Base-by-base conservation (phyloP, 2,113 vertebrate genomes). In the Syrmaticus mikado region DNA sequence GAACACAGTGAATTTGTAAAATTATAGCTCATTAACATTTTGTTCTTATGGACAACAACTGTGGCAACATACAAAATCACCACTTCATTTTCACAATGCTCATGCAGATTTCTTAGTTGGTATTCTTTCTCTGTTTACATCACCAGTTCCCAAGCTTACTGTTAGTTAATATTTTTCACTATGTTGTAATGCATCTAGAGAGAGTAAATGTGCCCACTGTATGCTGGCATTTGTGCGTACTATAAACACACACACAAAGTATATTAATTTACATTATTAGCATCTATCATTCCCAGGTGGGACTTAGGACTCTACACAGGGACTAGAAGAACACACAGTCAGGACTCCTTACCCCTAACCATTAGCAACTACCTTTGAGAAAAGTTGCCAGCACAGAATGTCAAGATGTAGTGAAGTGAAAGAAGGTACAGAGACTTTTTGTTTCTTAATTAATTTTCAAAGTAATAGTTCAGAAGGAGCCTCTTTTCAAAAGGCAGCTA, bases 1-100 rank as follows among this genome's bases (percentile, higher is more conserved):
- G 68, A 96, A 91, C 72, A 81, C 52, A 89, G 34, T 1, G 18
- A 76, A 71, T 87, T 64, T 84, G 80, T 46, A 91, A 91, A 94
- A 94, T 94, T 80, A 89, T 5, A 89, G 43, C 73, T 87, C 79
- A 84, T 92, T 94, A 97, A 95, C 80, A 92, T 78, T 80, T 85
- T 81, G 61, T 89, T 89, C 91, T 91, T 72, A 83, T 30, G 65
- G 82, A 38, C 85, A 61, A 57, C 62, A 77, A 91, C 52, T 88
- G 72, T 84, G 68, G 65, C 38, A 81, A 82, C 76, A 83, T 21
- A 78, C 38, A 66, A 89, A 87, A 85, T 83, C 68, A 75, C 57
- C 55, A 64, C 75, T 91, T 76, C 68, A 61, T 46, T 87, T 77
- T 36, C 57, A 34, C 61, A 89, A 21, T 5, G 38, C 61, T 75